These are phyloP conservation scores for Tuta absoluta DNA, from an alignment of 2,888 invertebrate genomes.

Conservation along the genomic window DNA sequence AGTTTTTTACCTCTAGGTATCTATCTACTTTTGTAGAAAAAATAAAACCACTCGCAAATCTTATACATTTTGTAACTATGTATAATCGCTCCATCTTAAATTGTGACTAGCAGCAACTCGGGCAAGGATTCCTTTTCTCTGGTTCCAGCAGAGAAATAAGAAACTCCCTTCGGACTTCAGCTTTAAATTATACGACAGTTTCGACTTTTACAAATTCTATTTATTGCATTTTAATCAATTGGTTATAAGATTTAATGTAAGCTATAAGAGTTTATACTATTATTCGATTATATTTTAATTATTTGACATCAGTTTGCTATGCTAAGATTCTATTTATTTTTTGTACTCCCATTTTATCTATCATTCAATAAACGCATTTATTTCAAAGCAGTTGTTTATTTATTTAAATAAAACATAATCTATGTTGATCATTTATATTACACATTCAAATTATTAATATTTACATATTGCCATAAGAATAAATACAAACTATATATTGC, in stretches of 20 bases:
- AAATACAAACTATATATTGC: not conserved
- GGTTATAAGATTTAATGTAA: constrained; percentile 36
- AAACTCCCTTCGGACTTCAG: constrained; percentile 56
- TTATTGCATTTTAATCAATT: constrained; percentile 39
- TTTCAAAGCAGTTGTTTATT: constrained; percentile 23
- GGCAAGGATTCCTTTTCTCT: constrained; percentile 74
- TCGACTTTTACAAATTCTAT: constrained; percentile 31
- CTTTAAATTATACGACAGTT: constrained; percentile 33
- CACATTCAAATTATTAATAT: constrained; percentile 1
- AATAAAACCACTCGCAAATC: not conserved
- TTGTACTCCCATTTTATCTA: constrained; percentile 58
- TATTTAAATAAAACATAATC: constrained; percentile 5
- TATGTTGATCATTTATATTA: not conserved
- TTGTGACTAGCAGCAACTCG: constrained; percentile 38
- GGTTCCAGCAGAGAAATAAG: constrained; percentile 74
- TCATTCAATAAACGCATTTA: constrained; percentile 34
- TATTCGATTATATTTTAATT: constrained; percentile 22
- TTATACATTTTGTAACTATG: not conserved
- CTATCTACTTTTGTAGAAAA: not conserved
- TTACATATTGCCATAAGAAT: not conserved
- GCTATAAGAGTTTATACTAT: constrained; percentile 36
- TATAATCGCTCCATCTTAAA: not conserved
- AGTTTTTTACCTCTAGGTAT: constrained; percentile 49
- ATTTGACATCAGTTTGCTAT: constrained; percentile 35
- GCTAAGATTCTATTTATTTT: constrained; percentile 69